Base-by-base conservation (phyloP, 2,888 invertebrate genomes). In the Saturnia japonica region DNA sequence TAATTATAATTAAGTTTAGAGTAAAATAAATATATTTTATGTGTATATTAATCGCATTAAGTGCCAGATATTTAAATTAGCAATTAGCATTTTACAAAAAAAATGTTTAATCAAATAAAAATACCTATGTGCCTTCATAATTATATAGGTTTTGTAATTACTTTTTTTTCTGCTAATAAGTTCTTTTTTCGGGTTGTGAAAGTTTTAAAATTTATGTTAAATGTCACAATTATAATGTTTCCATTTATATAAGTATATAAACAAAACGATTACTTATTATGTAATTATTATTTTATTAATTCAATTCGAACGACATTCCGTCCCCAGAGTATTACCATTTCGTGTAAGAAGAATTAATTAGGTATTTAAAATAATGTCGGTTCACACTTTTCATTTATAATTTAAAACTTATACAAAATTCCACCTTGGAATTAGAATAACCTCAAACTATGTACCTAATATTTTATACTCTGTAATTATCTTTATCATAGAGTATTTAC, bases 311-410 rank as follows among this genome's bases (percentile, higher is more conserved):
- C 82, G 84, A 87, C 82, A 87, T 87, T 91, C 91, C 91, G 91
- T 91, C 91, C 91, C 79, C 81, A 84, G 80, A 89, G 89, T 91
- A 90, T 90, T 91, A 91, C 88, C 88, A 87, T 84, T 83, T 84
- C 74, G 78, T 77, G 82, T 82, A 79, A 77, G 74, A 54, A 12
- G 25, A 57, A 70, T 71, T 22, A 69, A 66, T 71, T 42, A 67
- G 45, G 43, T 72, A 73, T 67, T 69, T 74, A 72, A 71, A 64
- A 40, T 70, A 67, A 70, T 68, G 69, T 75, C 69, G 72, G 70
- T 77, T 51, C 34, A 69, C 66, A 51, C 12, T 72, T 70, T 60
- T 57, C 40, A n/a, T n/a, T 72, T 40, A 45, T 60, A 28, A 45
- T 40, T 64, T 9, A 16, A 28, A 68, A 67, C 22, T 7, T 67